Evolutionary conservation across 2,797 vertebrate species (phyloP).

Genomic region (Poeciliopsis infans): DNA sequence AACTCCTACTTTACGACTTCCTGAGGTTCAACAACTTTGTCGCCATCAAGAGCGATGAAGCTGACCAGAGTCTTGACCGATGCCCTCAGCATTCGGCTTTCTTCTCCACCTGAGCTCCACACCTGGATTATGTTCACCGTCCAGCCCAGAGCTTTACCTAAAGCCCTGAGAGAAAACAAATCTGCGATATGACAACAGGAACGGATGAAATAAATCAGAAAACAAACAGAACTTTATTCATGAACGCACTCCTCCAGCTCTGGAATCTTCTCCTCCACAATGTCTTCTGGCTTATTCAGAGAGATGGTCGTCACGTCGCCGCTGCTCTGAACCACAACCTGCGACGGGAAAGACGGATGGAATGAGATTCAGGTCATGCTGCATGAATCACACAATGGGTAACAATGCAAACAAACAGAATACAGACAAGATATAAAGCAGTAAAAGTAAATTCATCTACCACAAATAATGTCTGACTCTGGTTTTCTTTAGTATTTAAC

Average conservation of each 20-base stretch:
- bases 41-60: constrained; percentile 56
- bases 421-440: not conserved
- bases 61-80: constrained; percentile 54
- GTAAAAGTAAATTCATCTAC: not conserved
- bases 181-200: not conserved
- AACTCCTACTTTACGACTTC: constrained; percentile 69
- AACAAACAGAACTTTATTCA: not conserved
- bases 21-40: constrained; percentile 39
- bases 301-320: constrained; percentile 68
- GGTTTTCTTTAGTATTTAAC: not conserved
- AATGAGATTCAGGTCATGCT: too few relatives aligned
- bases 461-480: not conserved
- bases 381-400: not conserved
- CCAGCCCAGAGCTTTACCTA: constrained; percentile 73
- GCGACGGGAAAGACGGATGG: constrained; percentile 14
- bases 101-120: constrained; percentile 19
- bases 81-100: constrained; percentile 28
- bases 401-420: not conserved
- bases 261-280: constrained; percentile 69
- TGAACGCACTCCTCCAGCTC: constrained; percentile 74
- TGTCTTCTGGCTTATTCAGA: constrained; percentile 72
- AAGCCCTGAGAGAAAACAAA: constrained; percentile 58
- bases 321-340: constrained; percentile 73
- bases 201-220: fast-evolving
- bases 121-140: constrained; percentile 63